These are phyloP conservation scores for Hydrolagus colliei DNA, from an alignment of 2,797 vertebrate genomes.

Conservation along the genomic window DNA sequence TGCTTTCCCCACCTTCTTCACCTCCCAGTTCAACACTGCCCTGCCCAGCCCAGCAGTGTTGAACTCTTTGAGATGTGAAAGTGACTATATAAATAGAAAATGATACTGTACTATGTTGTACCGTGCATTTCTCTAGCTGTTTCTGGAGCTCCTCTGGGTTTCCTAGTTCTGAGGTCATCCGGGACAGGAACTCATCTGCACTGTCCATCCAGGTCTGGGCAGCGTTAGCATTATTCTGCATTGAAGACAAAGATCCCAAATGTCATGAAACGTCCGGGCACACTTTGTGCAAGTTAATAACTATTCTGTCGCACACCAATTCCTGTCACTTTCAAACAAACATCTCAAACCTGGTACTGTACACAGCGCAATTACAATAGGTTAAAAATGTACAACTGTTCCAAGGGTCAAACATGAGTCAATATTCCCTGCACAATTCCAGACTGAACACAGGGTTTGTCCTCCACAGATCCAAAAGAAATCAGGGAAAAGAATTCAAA, in stretches of 20 bases:
- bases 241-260: slow-evolving; percentile 30
- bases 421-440: too few relatives aligned
- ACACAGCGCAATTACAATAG: too few relatives aligned
- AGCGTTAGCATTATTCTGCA: slow-evolving; percentile 65
- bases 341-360: too few relatives aligned
- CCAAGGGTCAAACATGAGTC: too few relatives aligned
- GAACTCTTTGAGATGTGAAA: not conserved
- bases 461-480: too few relatives aligned
- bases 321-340: too few relatives aligned
- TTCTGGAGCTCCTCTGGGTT: slow-evolving; percentile 63
- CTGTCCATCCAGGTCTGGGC: slow-evolving; percentile 74
- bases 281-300: not conserved
- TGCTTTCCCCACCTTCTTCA: too few relatives aligned
- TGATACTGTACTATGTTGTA: slow-evolving; percentile 41
- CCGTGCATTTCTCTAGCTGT: slow-evolving; percentile 78
- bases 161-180: slow-evolving; percentile 55
- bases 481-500: too few relatives aligned
- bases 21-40: not conserved
- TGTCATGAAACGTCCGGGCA: not conserved
- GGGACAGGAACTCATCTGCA: slow-evolving; percentile 71
- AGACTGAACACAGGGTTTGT: too few relatives aligned
- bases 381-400: too few relatives aligned
- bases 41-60: not conserved
- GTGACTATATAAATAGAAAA: not conserved
- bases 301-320: too few relatives aligned